Evolutionary conservation across 1,140 invertebrate species (phyloP).

Genomic region (Neodiprion fabricii): DNA sequence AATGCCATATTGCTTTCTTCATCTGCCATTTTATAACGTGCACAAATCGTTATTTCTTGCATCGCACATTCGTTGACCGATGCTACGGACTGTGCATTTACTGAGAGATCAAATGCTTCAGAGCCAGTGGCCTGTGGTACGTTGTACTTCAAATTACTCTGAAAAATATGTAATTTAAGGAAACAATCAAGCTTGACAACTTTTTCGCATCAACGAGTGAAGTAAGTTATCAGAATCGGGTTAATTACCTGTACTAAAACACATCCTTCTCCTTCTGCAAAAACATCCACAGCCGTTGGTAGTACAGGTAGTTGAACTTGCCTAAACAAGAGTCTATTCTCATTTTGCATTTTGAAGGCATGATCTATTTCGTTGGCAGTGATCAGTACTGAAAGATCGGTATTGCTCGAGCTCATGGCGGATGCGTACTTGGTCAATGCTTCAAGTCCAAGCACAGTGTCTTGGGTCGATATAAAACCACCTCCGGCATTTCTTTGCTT

Average conservation of each 20-base stretch:
- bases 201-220: background rate
- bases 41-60: constrained; percentile 53
- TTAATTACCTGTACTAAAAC: constrained; percentile 63
- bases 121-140: constrained; percentile 51
- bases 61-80: constrained; percentile 51
- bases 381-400: constrained; percentile 53
- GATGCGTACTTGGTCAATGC: constrained; percentile 69
- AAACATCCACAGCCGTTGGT: constrained; percentile 59
- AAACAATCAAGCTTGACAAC: background rate
- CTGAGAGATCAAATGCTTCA: constrained; percentile 56
- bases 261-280: constrained; percentile 67
- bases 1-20: constrained; percentile 70
- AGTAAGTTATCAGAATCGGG: constrained; percentile 4
- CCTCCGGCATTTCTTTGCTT: constrained; percentile 77
- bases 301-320: constrained; percentile 54
- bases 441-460: constrained; percentile 72
- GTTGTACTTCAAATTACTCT: constrained; percentile 66
- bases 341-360: constrained; percentile 51
- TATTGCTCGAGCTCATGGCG: constrained; percentile 45
- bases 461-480: constrained; percentile 78
- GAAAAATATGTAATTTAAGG: constrained; percentile 29
- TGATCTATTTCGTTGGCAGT: constrained; percentile 49
- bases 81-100: constrained; percentile 41
- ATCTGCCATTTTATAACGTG: constrained; percentile 55
- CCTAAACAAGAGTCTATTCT: constrained; percentile 58